Percentiles rank a stretch among this genome's conserved stretches.
phyloP scores from a whole-genome alignment of 2,888 invertebrate species.

The Plebejus anna region DNA sequence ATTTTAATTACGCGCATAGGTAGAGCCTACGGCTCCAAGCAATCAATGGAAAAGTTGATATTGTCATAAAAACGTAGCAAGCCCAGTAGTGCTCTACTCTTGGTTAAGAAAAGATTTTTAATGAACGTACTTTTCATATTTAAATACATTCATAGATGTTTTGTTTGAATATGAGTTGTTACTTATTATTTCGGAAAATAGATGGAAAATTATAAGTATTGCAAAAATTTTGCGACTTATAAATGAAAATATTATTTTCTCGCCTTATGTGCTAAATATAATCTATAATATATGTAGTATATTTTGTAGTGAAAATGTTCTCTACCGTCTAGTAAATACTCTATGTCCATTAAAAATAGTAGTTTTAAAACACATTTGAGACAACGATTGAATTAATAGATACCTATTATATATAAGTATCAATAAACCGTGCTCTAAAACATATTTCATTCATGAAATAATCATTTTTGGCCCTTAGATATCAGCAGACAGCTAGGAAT shows the following conservation, averaged over 20 bases:
- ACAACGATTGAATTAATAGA: no score
- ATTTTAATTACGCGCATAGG: not conserved
- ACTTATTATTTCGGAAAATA: not conserved
- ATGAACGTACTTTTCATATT: no score
- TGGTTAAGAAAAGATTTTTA: not conserved
- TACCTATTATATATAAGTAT: not conserved
- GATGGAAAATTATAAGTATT: not conserved
- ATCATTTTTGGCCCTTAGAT: not conserved
- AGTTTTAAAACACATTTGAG: no score
- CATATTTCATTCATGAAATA: not conserved
- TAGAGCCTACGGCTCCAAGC: not conserved
- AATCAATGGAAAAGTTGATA: constrained; percentile 3
- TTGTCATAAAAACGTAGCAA: not conserved
- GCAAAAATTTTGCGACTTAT: not conserved
- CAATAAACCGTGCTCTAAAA: not conserved
- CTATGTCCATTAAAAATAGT: no score
- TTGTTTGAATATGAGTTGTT: no score
- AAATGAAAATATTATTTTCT: not conserved
- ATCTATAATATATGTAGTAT: not conserved
- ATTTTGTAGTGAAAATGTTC: no score
- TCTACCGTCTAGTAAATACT: no score
- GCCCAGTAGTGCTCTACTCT: not conserved
- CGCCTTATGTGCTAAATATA: not conserved
- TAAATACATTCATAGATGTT: no score
- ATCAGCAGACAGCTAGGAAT: constrained; percentile 1